Evolutionary conservation across 2,888 invertebrate species (phyloP).

Genomic region (Patella depressa): DNA sequence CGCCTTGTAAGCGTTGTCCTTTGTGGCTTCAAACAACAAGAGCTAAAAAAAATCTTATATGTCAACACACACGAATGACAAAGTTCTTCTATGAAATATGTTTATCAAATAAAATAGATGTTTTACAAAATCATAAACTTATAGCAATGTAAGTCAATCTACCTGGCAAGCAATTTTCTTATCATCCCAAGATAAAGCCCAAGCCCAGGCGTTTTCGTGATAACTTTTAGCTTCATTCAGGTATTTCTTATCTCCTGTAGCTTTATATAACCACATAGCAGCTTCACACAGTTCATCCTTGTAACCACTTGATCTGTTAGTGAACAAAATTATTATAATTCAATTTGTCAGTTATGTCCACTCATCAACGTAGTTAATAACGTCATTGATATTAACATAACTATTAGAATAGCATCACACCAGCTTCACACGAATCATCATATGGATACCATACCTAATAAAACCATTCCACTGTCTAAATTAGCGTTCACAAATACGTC

Average conservation of each 20-base stretch:
- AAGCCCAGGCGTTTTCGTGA: conserved; percentile 41
- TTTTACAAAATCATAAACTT: too few relatives aligned
- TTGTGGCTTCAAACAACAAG: conserved; percentile 50
- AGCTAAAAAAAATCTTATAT: conserved; percentile 34
- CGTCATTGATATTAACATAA: too few relatives aligned
- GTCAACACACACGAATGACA: too few relatives aligned
- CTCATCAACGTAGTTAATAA: too few relatives aligned
- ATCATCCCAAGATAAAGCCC: conserved; percentile 63
- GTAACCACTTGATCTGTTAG: conserved; percentile 48
- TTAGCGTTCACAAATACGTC: too few relatives aligned
- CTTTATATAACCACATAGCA: conserved; percentile 57
- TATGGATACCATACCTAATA: too few relatives aligned
- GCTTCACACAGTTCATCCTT: conserved; percentile 60
- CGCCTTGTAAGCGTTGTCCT: conserved; percentile 41
- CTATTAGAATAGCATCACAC: too few relatives aligned
- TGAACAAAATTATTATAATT: not conserved
- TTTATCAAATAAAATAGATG: not conserved
- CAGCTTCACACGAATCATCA: too few relatives aligned
- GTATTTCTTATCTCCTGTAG: conserved; percentile 55
- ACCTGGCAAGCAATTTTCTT: conserved; percentile 51
- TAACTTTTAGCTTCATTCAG: conserved; percentile 52
- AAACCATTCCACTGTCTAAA: too few relatives aligned
- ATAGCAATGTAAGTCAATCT: not conserved
- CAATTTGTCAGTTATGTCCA: not conserved
- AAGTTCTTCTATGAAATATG: not conserved